A percentile compares a stretch with the other conserved stretches of the same genome.
Evolutionary conservation across 2,113 vertebrate genomes (phyloP).

Genomic region (Grus americana): DNA sequence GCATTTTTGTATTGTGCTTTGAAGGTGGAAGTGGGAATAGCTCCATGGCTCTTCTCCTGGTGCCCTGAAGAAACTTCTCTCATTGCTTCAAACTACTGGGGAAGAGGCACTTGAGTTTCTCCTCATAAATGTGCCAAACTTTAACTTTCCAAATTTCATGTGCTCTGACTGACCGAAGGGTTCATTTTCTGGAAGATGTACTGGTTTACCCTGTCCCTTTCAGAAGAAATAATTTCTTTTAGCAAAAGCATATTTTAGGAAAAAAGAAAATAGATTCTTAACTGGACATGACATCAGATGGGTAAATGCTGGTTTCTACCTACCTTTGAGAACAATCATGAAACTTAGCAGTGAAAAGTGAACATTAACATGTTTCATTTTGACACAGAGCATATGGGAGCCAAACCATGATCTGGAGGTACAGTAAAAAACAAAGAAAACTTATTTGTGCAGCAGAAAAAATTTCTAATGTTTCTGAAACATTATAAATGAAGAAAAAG

Average conservation of each 20-base stretch:
- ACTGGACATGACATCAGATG: not conserved
- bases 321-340: not conserved
- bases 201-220: not conserved
- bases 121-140: not conserved
- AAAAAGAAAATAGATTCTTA: not conserved
- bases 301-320: not conserved
- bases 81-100: not conserved
- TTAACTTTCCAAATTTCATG: not conserved
- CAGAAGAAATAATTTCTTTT: not conserved
- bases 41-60: not conserved
- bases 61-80: not conserved
- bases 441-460: not conserved
- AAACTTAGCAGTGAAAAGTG: not conserved
- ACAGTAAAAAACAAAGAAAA: not conserved
- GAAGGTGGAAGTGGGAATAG: not conserved
- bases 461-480: not conserved
- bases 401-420: not conserved
- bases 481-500: not conserved
- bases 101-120: not conserved
- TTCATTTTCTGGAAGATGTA: not conserved
- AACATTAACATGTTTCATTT: constrained; percentile 20
- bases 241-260: not conserved
- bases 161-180: not conserved
- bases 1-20: not conserved
- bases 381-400: not conserved